These are phyloP conservation scores for Aspidiotus destructor DNA, from an alignment of 2,888 invertebrate species.

Conservation along the genomic window DNA sequence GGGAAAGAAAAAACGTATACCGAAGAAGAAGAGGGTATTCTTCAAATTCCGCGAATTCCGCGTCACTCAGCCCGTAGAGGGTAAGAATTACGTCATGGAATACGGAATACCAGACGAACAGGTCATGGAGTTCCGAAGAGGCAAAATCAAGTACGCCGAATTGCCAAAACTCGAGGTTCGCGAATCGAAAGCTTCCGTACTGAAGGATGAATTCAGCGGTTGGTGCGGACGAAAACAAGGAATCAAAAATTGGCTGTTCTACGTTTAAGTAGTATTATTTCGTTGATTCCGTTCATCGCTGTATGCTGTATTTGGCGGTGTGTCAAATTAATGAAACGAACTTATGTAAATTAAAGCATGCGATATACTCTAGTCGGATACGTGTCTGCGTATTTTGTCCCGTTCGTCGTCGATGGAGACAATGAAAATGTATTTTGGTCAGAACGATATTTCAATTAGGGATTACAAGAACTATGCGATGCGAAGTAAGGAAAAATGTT, in stretches of 20 bases:
- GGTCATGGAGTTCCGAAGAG: background rate
- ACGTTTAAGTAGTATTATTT: background rate
- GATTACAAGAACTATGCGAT: too few relatives aligned
- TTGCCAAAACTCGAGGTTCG: background rate
- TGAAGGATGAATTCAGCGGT: background rate
- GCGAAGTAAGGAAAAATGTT: too few relatives aligned
- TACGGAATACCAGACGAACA: background rate
- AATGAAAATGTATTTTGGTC: too few relatives aligned
- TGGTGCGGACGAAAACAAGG: background rate
- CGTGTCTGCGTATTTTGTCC: too few relatives aligned
- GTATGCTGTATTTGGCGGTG: too few relatives aligned
- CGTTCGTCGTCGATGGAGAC: too few relatives aligned
- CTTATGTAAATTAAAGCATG: too few relatives aligned
- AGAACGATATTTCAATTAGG: too few relatives aligned
- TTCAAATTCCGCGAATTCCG: background rate
- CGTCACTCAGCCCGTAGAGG: background rate
- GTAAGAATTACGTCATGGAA: conserved; percentile 1
- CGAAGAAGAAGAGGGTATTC: background rate
- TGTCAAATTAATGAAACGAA: too few relatives aligned
- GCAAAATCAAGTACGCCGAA: background rate
- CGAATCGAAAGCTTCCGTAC: conserved; percentile 1
- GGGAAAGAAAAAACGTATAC: background rate
- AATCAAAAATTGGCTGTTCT: conserved; percentile 9
- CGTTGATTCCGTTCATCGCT: too few relatives aligned
- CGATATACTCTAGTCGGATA: too few relatives aligned